A percentile compares a stretch with the other conserved stretches of the same genome.
phyloP scores from a whole-genome alignment of 2,797 vertebrate species.

The Epinephelus malabaricus region DNA sequence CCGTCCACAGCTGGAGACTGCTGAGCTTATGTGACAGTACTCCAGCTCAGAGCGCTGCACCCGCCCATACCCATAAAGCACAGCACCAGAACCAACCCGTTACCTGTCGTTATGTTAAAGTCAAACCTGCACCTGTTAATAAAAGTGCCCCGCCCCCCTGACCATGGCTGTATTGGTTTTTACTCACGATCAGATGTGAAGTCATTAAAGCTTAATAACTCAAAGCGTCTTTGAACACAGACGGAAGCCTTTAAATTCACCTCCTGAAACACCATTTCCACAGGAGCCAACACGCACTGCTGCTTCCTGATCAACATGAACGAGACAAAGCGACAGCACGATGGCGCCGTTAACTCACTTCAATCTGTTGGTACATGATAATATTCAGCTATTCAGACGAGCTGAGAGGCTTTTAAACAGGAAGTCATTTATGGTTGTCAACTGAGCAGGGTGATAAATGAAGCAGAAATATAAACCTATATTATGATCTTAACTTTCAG shows the following conservation, averaged over 20 bases:
- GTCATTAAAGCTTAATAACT: conserved; percentile 48
- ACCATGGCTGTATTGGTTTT: conserved; percentile 34
- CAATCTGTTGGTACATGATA: neutral
- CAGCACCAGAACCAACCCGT: too few relatives aligned
- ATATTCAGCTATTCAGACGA: neutral
- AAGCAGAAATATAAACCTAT: neutral
- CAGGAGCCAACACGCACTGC: conserved; percentile 1
- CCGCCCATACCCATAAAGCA: too few relatives aligned
- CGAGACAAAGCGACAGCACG: neutral
- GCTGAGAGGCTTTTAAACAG: neutral
- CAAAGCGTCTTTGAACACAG: conserved; percentile 35
- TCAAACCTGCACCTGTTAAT: too few relatives aligned
- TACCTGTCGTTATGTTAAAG: too few relatives aligned
- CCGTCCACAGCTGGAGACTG: too few relatives aligned
- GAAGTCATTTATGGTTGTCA: neutral
- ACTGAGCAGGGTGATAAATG: neutral
- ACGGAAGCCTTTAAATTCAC: conserved; percentile 37
- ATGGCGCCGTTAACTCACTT: neutral
- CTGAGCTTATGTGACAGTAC: too few relatives aligned
- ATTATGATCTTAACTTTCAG: neutral
- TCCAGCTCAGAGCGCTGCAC: too few relatives aligned
- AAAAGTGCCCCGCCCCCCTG: too few relatives aligned
- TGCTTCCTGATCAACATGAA: neutral
- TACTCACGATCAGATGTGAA: conserved; percentile 43
- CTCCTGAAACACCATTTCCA: neutral